Base-by-base conservation (phyloP, 2,888 invertebrate species). In the Doris montereyensis region DNA sequence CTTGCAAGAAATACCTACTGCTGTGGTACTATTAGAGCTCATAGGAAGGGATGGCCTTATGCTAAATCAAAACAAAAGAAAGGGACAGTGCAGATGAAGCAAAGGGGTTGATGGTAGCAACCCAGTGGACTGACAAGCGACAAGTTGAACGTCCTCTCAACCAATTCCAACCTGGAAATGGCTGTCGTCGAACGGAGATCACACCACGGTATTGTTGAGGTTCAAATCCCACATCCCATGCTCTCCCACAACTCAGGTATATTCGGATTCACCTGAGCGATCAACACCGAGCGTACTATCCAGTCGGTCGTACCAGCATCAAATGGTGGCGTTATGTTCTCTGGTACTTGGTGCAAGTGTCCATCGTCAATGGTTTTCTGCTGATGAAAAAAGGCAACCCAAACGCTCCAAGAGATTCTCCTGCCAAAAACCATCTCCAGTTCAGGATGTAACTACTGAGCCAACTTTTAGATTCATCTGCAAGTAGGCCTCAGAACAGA, bases 71-170 rank as follows among this genome's bases (percentile, higher is more conserved):
- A 71, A 17, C 3, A 30, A 57, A 32, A n/a, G 34, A 41, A 8
- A 41, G 78, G 78, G 8, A 41, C 72, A 21, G n/a, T 17, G 26
- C 5, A 32, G 65, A 58, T 72, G 62, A 30, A 30, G 71, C 81
- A 81, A 67, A 70, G 71, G 52, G 79, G 17, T 35, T 35, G 32
- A 24, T 79, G 60, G 62, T 72, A 35, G 81, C 81, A 24, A 75
- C 79, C 35, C 60, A 58, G 4, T 79, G 76, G 77, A 70, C 77
- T 26, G 81, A 81, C 57, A 81, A 79, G 52, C n/a, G 76, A 24
- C 74, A 77, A 24, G 60, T 81, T 5, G 52, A 79, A 80, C n/a
- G 24, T 79, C 32, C 71, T 81, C 10, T 79, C 77, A 8, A 79
- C 78, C 41, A 72, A 70, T 17, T 13, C 13, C 3, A 28, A 80